Conservation (phyloP, 1,140 invertebrate species). For the Thalassaphorura encarpata region DNA sequence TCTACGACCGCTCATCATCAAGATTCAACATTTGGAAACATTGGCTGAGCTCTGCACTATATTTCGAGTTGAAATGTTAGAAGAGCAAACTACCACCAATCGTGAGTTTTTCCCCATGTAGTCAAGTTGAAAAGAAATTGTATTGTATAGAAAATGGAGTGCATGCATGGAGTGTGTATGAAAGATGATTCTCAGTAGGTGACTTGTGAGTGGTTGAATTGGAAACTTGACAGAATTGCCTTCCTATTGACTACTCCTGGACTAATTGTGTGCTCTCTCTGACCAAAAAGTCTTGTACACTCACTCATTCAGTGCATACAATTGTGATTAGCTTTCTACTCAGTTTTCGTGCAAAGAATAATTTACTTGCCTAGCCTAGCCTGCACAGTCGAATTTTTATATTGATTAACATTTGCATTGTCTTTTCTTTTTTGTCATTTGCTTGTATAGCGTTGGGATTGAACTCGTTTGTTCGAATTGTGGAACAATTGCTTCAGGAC, state of each 20-base stretch:
- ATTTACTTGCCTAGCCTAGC: no score
- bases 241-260: no score
- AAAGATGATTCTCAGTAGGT: not conserved
- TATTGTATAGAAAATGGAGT: no score
- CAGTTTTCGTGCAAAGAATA: no score
- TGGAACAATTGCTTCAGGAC: slow-evolving; percentile 83
- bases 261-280: no score
- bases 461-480: slow-evolving; percentile 71
- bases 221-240: no score
- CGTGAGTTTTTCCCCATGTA: slow-evolving; percentile 43
- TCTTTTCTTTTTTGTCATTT: not conserved
- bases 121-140: not conserved
- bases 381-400: no score
- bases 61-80: slow-evolving; percentile 83
- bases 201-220: no score
- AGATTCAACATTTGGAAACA: slow-evolving; percentile 95
- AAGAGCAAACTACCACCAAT: slow-evolving; percentile 82
- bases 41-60: slow-evolving; percentile 93
- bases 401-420: not conserved
- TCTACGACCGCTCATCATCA: slow-evolving; percentile 88
- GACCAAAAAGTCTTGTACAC: no score
- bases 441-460: slow-evolving; percentile 45
- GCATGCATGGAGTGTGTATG: not conserved
- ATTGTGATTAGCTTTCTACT: no score
- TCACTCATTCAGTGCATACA: no score